Evolutionary conservation across 2,888 invertebrate species (phyloP).

Genomic region (Keiferia lycopersicella): DNA sequence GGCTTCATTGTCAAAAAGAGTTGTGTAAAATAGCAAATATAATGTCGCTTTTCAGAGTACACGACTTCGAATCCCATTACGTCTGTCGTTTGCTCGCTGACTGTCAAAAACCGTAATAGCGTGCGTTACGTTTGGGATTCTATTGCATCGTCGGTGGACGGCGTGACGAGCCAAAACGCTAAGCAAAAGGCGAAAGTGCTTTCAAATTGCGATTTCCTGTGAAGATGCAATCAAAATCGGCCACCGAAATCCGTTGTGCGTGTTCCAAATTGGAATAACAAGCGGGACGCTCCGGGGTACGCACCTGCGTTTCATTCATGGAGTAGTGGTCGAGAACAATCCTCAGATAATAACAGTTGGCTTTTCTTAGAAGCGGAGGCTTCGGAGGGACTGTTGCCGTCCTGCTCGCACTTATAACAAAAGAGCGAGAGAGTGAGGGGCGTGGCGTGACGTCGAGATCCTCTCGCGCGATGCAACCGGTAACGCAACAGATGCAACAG

Average conservation of each 20-base stretch:
- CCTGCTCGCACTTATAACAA: constrained; percentile 57
- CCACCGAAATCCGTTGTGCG: constrained; percentile 73
- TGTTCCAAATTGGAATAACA: constrained; percentile 68
- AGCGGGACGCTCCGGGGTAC: constrained; percentile 64
- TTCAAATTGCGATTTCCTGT: constrained; percentile 68
- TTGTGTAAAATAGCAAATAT: no score
- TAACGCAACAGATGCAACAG: constrained; percentile 11
- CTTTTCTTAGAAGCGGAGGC: constrained; percentile 78
- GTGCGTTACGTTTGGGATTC: no score
- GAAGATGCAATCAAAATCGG: constrained; percentile 61
- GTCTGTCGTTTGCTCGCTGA: no score
- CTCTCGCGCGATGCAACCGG: constrained; percentile 42
- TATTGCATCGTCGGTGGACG: constrained; percentile 45
- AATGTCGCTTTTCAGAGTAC: no score
- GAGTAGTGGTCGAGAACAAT: constrained; percentile 70
- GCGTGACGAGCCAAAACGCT: constrained; percentile 46
- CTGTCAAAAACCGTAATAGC: no score
- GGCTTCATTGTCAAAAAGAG: no score
- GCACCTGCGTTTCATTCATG: constrained; percentile 80
- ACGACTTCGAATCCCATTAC: no score
- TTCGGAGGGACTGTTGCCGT: constrained; percentile 66
- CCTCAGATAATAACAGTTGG: constrained; percentile 77
- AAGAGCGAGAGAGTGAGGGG: constrained; percentile 55
- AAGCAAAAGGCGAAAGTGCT: constrained; percentile 57
- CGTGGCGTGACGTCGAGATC: constrained; percentile 33